Evolutionary conservation across 2,888 invertebrate species (phyloP).

Genomic region (Adelphocoris suturalis): DNA sequence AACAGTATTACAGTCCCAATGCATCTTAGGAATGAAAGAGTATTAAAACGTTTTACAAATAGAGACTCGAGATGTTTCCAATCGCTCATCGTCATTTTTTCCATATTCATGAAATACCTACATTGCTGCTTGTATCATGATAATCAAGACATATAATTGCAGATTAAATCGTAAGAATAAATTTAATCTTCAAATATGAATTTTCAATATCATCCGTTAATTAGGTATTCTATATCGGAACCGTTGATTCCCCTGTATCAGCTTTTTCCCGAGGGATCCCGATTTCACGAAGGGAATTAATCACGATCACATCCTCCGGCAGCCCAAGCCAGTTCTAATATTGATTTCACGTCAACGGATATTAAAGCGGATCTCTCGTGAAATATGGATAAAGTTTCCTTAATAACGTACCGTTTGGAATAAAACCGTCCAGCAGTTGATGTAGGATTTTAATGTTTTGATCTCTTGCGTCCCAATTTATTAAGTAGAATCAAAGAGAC

Average conservation of each 20-base stretch:
- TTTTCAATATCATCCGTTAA: no score
- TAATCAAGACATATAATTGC: no score
- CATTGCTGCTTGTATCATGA: no score
- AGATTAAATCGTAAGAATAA: no score
- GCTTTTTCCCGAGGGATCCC: neutral
- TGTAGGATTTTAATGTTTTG: neutral
- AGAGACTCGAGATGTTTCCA: no score
- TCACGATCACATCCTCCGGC: conserved; percentile 2
- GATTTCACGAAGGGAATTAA: conserved; percentile 10
- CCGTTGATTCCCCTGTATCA: neutral
- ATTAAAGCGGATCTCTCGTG: conserved; percentile 11
- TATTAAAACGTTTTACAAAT: no score
- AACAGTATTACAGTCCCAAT: no score
- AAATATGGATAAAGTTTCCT: conserved; percentile 18
- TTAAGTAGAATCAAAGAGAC: neutral
- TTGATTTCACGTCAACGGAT: conserved; percentile 18
- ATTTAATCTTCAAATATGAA: no score
- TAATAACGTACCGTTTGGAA: conserved; percentile 17
- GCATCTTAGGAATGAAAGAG: no score
- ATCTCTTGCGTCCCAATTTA: neutral
- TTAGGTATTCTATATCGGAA: no score
- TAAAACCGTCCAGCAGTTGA: neutral
- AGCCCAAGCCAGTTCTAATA: neutral
- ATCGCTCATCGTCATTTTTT: no score
- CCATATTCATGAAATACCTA: no score